Evolutionary conservation across 2,888 invertebrate genomes (phyloP).

Genomic region (Phlogophora meticulosa): DNA sequence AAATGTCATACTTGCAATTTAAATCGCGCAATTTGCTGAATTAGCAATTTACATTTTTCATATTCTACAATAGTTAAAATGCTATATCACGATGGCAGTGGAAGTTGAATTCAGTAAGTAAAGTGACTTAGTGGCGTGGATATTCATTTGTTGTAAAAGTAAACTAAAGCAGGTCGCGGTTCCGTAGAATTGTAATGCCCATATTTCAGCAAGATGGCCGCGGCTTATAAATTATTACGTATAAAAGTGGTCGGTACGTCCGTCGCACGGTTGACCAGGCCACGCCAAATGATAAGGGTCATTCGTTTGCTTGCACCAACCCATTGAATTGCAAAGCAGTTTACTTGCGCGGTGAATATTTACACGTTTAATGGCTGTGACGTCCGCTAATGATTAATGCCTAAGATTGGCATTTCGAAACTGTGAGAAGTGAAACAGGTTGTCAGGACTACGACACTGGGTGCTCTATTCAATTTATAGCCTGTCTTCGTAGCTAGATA

Average conservation of each 20-base stretch:
- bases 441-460: constrained; percentile 43
- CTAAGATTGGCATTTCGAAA: constrained; percentile 79
- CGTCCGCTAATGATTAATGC: constrained; percentile 78
- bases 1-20: constrained; percentile 76
- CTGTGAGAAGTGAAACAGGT: constrained; percentile 77
- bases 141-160: constrained; percentile 60
- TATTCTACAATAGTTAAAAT: constrained; percentile 27
- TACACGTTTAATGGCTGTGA: constrained; percentile 83
- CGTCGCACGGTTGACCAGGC: constrained; percentile 66
- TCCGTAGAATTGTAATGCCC: constrained; percentile 55
- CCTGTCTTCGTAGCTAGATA: not conserved
- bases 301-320: constrained; percentile 79
- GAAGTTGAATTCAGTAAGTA: constrained; percentile 6
- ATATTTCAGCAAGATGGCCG: constrained; percentile 66
- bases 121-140: constrained; percentile 11
- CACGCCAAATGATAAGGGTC: constrained; percentile 77
- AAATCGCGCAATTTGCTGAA: constrained; percentile 73
- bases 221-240: constrained; percentile 70
- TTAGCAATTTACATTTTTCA: constrained; percentile 67
- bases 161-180: constrained; percentile 58
- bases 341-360: constrained; percentile 84
- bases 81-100: constrained; percentile 21
- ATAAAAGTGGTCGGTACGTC: constrained; percentile 65
- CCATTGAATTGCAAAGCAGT: constrained; percentile 87
- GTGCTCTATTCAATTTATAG: constrained; percentile 9